These are phyloP conservation scores for Vanessa cardui DNA, from an alignment of 2,888 invertebrate genomes.

Conservation along the genomic window DNA sequence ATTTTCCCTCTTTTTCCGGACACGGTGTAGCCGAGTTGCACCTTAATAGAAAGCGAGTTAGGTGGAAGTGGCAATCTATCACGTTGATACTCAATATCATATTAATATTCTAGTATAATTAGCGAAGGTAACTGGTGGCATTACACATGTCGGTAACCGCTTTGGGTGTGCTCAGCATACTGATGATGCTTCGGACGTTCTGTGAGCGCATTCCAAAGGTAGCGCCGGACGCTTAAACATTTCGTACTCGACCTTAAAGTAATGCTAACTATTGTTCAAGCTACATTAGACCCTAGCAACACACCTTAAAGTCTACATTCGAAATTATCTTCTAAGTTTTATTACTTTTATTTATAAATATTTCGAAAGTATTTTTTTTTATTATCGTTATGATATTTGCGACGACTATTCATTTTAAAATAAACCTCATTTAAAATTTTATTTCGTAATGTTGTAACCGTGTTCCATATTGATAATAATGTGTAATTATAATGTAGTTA, in stretches of 20 bases:
- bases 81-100: constrained; percentile 55
- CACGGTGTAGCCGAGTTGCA: not conserved
- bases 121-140: constrained; percentile 62
- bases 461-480: constrained; percentile 3
- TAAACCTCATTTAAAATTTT: not conserved
- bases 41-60: constrained; percentile 25
- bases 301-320: not conserved
- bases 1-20: not conserved
- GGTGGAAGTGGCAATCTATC: constrained; percentile 40
- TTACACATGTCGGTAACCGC: constrained; percentile 71
- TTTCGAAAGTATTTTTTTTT: not conserved
- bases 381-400: not conserved
- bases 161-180: constrained; percentile 66
- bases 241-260: constrained; percentile 22
- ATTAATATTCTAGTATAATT: constrained; percentile 59
- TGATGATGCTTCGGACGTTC: constrained; percentile 65
- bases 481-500: constrained; percentile 5
- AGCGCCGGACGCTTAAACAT: constrained; percentile 35
- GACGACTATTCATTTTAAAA: not conserved
- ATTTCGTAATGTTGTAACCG: not conserved
- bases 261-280: not conserved
- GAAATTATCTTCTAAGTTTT: not conserved
- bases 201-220: constrained; percentile 66
- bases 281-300: not conserved
- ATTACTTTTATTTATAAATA: not conserved